Evolutionary conservation across 2,888 invertebrate species (phyloP).

Genomic region (Hemicrepidius hirtus): DNA sequence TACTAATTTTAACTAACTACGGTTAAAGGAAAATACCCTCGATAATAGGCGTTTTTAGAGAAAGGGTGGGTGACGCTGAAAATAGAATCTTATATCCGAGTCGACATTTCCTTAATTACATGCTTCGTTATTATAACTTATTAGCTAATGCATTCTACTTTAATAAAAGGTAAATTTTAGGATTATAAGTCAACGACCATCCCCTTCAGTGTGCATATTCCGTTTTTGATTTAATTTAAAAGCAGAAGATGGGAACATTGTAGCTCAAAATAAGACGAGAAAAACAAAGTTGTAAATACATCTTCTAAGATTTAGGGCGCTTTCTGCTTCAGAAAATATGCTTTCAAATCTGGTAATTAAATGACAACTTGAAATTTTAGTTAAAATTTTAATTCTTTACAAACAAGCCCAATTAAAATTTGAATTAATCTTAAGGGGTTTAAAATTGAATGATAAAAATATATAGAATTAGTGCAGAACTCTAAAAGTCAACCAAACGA

Average conservation of each 20-base stretch:
- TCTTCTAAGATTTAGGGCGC: constrained; percentile 43
- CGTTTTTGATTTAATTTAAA: constrained; percentile 50
- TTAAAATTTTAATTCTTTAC: constrained; percentile 55
- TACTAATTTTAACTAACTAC: constrained; percentile 10
- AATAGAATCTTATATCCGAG: constrained; percentile 25
- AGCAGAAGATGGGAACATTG: constrained; percentile 45
- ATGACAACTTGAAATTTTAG: constrained; percentile 58
- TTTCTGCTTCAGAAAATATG: constrained; percentile 53
- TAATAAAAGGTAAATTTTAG: constrained; percentile 30
- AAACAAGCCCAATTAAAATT: constrained; percentile 47
- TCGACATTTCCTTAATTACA: constrained; percentile 25
- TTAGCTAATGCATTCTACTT: constrained; percentile 34
- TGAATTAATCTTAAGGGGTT: constrained; percentile 40
- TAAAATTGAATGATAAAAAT: constrained; percentile 33
- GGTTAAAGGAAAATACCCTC: neutral
- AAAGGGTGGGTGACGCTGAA: constrained; percentile 6
- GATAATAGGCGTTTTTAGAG: neutral
- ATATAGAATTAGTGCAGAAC: constrained; percentile 14
- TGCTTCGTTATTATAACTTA: constrained; percentile 33
- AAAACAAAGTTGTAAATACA: constrained; percentile 54
- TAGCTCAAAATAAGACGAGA: constrained; percentile 50
- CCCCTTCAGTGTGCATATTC: constrained; percentile 34
- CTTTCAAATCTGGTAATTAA: constrained; percentile 56
- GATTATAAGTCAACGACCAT: constrained; percentile 37
- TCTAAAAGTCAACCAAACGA: no score